Evolutionary conservation across 1,140 invertebrate species (phyloP).

Genomic region (Varroa destructor): DNA sequence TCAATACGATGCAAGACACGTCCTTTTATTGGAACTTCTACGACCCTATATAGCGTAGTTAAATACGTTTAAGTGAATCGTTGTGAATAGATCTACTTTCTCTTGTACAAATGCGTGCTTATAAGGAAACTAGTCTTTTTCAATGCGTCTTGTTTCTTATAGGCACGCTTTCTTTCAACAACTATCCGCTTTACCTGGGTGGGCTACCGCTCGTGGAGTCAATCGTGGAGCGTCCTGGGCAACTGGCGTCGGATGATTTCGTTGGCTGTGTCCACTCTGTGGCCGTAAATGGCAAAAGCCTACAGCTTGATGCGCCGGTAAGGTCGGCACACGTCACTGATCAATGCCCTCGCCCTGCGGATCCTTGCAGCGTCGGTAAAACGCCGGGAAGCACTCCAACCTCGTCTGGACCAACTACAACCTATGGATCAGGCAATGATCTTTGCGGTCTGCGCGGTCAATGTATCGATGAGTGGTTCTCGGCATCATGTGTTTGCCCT

Average conservation of each 20-base stretch:
- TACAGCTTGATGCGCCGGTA: constrained; percentile 64
- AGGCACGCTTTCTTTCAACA: constrained; percentile 81
- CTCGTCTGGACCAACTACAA: constrained; percentile 35
- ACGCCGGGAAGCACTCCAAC: constrained; percentile 45
- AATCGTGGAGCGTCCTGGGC: constrained; percentile 66
- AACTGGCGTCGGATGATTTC: constrained; percentile 77
- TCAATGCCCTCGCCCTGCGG: constrained; percentile 53
- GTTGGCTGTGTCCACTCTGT: constrained; percentile 83
- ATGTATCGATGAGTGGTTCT: constrained; percentile 67
- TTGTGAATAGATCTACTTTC: no score
- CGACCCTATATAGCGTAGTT: no score
- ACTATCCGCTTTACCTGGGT: constrained; percentile 67
- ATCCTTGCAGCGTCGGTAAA: constrained; percentile 42
- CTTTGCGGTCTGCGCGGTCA: constrained; percentile 52
- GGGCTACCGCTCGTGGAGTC: constrained; percentile 68
- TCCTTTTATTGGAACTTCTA: no score
- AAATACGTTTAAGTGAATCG: no score
- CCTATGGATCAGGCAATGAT: constrained; percentile 35
- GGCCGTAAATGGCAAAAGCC: constrained; percentile 61
- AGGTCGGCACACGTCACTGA: constrained; percentile 53
- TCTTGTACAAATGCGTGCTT: no score
- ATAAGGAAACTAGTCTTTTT: no score
- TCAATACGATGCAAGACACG: no score
- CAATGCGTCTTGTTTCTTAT: constrained; percentile 35
- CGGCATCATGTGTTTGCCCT: constrained; percentile 45